These are phyloP conservation scores for Synergus umbraculus DNA, from an alignment of 2,888 invertebrate genomes.

Conservation along the genomic window DNA sequence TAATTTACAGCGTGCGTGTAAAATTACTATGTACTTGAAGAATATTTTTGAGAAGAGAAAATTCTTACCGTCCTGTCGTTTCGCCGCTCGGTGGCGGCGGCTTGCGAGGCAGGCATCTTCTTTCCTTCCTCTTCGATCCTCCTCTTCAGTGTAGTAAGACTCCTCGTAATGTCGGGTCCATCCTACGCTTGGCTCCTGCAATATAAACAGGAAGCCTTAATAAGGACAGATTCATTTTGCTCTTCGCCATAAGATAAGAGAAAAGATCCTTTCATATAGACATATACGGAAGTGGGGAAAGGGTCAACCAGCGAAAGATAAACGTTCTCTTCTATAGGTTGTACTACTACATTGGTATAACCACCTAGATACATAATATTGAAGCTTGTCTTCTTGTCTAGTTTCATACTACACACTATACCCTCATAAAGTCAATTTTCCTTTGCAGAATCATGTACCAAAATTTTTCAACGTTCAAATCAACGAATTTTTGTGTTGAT, in stretches of 20 bases:
- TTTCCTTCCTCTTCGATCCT: constrained; percentile 57
- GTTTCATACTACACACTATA: constrained; percentile 20
- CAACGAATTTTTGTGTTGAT: no score
- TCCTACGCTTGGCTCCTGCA: constrained; percentile 72
- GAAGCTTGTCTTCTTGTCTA: constrained; percentile 1
- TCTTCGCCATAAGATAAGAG: constrained; percentile 41
- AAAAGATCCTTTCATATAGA: constrained; percentile 42
- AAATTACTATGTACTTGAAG: not conserved
- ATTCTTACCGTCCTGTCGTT: constrained; percentile 72
- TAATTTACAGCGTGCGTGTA: no score
- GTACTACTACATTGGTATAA: not conserved
- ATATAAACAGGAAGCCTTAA: constrained; percentile 62
- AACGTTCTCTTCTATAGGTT: constrained; percentile 11
- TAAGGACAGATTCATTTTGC: constrained; percentile 52
- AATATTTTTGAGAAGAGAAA: not conserved
- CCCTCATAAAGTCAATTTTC: constrained; percentile 16
- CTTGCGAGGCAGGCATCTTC: constrained; percentile 74
- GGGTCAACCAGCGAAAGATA: constrained; percentile 29
- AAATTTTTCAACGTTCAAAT: no score
- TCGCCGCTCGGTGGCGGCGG: constrained; percentile 73
- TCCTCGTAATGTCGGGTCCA: constrained; percentile 71
- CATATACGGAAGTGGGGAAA: constrained; percentile 18
- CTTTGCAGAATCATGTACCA: not conserved
- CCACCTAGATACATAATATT: constrained; percentile 20
- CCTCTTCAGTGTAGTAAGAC: constrained; percentile 69